Evolutionary conservation across 2,888 invertebrate genomes (phyloP).

Genomic region (Drosophila antonietae): DNA sequence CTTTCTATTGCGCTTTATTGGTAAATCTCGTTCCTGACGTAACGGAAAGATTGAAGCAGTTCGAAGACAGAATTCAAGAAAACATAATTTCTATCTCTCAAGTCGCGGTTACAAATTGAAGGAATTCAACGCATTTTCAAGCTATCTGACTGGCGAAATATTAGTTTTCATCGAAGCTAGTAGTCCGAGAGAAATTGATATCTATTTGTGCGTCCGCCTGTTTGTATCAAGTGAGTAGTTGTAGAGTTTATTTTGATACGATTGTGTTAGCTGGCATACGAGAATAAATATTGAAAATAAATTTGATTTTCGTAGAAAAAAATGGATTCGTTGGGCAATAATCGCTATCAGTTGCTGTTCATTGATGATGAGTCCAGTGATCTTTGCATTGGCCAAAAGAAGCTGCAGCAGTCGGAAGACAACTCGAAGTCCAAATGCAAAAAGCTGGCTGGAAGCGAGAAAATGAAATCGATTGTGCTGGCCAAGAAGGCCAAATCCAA

Average conservation of each 20-base stretch:
- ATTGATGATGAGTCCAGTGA: constrained; percentile 37
- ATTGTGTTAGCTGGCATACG: not conserved
- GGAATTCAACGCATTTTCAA: too few relatives aligned
- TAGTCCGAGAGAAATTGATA: not conserved
- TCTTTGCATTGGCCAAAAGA: not conserved
- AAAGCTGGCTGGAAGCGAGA: not conserved
- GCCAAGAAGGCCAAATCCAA: not conserved
- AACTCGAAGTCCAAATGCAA: not conserved
- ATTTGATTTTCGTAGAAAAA: not conserved
- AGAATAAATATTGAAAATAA: constrained; percentile 2
- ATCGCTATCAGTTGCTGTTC: constrained; percentile 43
- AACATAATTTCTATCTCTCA: too few relatives aligned
- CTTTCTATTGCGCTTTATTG: too few relatives aligned
- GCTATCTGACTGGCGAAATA: too few relatives aligned
- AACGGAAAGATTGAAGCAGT: too few relatives aligned
- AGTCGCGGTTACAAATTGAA: too few relatives aligned
- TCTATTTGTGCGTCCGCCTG: not conserved
- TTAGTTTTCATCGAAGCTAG: not conserved
- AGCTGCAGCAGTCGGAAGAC: not conserved
- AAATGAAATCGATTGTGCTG: not conserved
- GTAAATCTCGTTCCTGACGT: too few relatives aligned
- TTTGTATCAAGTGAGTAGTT: not conserved
- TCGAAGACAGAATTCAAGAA: too few relatives aligned
- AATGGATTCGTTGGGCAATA: constrained; percentile 30
- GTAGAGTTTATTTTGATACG: constrained; percentile 1